phyloP scores from a whole-genome alignment of 1,140 invertebrate species.

The Tetragnatha versicolor region DNA sequence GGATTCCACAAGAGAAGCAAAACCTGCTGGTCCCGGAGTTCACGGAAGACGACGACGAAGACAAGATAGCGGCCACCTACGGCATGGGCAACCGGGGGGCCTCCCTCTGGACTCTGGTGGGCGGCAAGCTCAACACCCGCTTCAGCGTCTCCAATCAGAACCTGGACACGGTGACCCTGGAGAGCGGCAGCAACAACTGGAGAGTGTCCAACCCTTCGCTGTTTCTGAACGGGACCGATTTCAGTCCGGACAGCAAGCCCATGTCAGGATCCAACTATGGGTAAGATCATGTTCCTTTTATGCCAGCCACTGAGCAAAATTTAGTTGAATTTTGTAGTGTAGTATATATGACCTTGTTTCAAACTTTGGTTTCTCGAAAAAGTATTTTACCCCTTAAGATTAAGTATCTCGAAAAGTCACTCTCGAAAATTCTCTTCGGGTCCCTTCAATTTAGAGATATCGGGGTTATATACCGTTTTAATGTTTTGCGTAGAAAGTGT shows the following conservation, averaged over 20 bases:
- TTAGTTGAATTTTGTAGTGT: too few species aligned
- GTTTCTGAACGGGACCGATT: not conserved
- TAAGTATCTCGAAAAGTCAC: too few species aligned
- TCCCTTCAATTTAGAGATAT: too few species aligned
- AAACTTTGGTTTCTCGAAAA: too few species aligned
- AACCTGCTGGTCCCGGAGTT: constrained; percentile 71
- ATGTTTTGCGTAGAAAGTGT: too few species aligned
- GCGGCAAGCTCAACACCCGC: constrained; percentile 33
- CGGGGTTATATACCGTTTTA: too few species aligned
- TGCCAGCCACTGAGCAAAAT: too few species aligned
- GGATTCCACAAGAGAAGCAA: constrained; percentile 72
- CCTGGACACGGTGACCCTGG: constrained; percentile 26
- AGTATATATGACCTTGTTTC: too few species aligned
- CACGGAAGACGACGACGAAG: constrained; percentile 69
- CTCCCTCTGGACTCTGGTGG: constrained; percentile 55
- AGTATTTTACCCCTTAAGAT: too few species aligned
- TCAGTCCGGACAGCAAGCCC: not conserved
- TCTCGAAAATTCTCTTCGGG: too few species aligned
- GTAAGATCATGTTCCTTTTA: not conserved
- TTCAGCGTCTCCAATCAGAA: constrained; percentile 41
- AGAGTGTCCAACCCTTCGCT: constrained; percentile 41
- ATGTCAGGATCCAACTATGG: not conserved
- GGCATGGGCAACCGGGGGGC: constrained; percentile 36
- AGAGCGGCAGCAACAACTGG: constrained; percentile 50
- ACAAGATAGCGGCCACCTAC: constrained; percentile 37